These are phyloP conservation scores for Myodes glareolus DNA, from an alignment of 2,113 vertebrate genomes.

Conservation along the genomic window DNA sequence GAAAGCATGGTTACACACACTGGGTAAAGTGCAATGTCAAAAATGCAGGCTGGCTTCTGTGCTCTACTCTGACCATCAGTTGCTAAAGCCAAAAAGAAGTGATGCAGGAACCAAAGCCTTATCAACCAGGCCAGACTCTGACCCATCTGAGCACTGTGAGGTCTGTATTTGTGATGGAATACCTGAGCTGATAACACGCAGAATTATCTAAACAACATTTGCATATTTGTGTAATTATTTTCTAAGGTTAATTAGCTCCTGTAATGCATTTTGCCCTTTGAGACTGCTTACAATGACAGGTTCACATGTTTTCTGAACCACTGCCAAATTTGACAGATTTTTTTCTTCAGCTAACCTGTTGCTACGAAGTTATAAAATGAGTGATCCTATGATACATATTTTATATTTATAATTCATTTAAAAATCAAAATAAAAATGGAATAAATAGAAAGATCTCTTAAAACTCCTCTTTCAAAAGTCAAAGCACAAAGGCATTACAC, in stretches of 20 bases:
- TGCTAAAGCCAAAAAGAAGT: conserved; percentile 84
- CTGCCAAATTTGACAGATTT: conserved; percentile 89
- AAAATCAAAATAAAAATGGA: conserved; percentile 63
- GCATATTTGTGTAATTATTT: conserved; percentile 99
- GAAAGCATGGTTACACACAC: conserved; percentile 58
- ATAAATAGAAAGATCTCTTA: conserved; percentile 51
- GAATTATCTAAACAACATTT: conserved; percentile 98
- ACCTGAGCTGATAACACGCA: conserved; percentile 92
- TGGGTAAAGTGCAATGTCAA: conserved; percentile 58
- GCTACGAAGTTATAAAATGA: conserved; percentile 86
- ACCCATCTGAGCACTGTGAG: conserved; percentile 84
- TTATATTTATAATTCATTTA: conserved; percentile 46
- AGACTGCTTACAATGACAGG: conserved; percentile 95
- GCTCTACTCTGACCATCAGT: conserved; percentile 84
- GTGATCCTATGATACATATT: neutral
- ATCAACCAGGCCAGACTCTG: conserved; percentile 88
- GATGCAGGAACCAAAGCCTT: conserved; percentile 85
- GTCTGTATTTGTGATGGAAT: conserved; percentile 93
- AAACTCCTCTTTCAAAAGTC: conserved; percentile 53
- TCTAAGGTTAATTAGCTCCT: conserved; percentile 98
- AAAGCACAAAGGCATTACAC: conserved; percentile 26
- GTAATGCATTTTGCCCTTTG: conserved; percentile 93
- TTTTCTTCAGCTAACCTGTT: conserved; percentile 89
- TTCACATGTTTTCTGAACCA: conserved; percentile 90
- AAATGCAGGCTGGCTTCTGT: conserved; percentile 81